A percentile compares a stretch with the other conserved stretches of the same genome.
Conservation (phyloP, 2,797 vertebrate species). For the Sus cebifrons region DNA sequence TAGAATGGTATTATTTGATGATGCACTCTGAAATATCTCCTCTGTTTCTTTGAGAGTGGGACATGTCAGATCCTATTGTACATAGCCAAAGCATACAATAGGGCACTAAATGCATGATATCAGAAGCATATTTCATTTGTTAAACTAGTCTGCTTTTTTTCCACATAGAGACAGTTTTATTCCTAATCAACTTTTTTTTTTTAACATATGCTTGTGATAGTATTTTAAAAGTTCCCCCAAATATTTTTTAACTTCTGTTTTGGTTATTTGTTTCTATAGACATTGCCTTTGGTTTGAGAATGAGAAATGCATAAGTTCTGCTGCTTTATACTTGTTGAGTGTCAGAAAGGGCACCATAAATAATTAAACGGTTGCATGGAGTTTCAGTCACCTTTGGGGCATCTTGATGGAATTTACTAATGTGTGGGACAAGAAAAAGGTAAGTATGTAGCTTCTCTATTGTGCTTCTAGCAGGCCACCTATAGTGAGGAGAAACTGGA, state of each 20-base stretch:
- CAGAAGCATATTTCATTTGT: slow-evolving; percentile 7
- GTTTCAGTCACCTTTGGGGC: not conserved
- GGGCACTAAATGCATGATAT: not conserved
- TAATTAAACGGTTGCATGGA: not conserved
- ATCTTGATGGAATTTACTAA: slow-evolving; percentile 52
- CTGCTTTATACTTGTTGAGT: not conserved
- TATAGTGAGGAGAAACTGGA: not conserved
- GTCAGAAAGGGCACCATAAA: not conserved
- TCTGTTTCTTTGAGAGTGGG: not conserved
- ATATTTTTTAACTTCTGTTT: slow-evolving; percentile 22
- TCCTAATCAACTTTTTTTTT: not conserved
- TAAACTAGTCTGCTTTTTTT: not conserved
- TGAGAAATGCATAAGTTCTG: not conserved
- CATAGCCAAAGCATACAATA: not conserved
- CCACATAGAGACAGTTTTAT: not conserved
- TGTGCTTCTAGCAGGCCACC: not conserved
- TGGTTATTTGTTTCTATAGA: slow-evolving; percentile 27
- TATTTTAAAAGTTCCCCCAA: not conserved
- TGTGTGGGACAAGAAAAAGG: not conserved
- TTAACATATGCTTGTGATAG: not conserved
- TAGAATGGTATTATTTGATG: slow-evolving; percentile 15
- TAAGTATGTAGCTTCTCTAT: not conserved
- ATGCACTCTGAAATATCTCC: not conserved
- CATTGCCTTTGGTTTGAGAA: slow-evolving; percentile 31
- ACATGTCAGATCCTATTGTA: not conserved